Conservation (phyloP, 2,113 vertebrate species). For the Formicarius rufipectus region DNA sequence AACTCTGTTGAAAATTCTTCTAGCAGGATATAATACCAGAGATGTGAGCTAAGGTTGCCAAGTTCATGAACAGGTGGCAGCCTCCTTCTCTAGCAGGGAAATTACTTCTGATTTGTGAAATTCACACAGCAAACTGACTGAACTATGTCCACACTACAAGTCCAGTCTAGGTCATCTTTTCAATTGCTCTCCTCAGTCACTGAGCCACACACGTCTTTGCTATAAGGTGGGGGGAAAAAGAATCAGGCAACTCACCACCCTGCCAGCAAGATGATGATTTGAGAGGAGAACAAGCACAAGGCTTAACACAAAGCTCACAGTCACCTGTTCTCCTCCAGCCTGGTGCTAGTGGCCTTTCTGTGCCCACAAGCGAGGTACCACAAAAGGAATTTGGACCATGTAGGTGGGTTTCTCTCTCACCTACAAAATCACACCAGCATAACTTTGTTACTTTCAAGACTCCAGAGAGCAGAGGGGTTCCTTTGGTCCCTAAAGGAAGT, state of each 20-base stretch:
- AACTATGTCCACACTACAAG: neutral
- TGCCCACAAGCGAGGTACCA: neutral
- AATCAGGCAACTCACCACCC: neutral
- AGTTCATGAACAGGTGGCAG: neutral
- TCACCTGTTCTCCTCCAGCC: neutral
- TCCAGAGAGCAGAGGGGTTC: neutral
- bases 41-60: neutral
- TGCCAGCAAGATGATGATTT: neutral
- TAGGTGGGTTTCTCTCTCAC: neutral
- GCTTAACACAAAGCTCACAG: neutral
- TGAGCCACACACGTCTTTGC: neutral
- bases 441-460: neutral
- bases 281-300: neutral
- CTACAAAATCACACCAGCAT: neutral
- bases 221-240: too few species aligned
- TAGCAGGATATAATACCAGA: neutral
- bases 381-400: fast-evolving
- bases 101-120: neutral
- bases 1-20: neutral
- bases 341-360: neutral
- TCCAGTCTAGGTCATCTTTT: neutral
- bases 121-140: neutral
- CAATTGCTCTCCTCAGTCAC: neutral
- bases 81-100: neutral
- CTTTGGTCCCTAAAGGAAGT: neutral